A percentile compares a stretch with the other conserved stretches of the same genome.
These are phyloP conservation scores for human (Homo sapiens) DNA, from an alignment of 2,113 vertebrate genomes.

Conservation along the genomic window DNA sequence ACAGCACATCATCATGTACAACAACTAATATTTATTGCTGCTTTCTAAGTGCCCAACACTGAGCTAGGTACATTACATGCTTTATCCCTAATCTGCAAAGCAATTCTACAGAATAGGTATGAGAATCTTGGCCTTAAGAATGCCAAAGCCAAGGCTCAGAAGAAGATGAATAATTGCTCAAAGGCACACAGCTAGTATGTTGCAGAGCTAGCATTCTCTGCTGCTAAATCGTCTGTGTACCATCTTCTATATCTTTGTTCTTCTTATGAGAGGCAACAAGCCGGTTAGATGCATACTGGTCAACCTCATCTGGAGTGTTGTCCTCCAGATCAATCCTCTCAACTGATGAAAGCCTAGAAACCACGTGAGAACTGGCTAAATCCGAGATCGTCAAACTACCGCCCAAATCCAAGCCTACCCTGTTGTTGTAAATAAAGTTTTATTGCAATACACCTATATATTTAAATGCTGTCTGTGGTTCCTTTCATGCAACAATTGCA, in stretches of 20 bases:
- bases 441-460: not conserved
- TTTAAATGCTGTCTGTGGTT: not conserved
- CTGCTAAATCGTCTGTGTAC: too few relatives aligned
- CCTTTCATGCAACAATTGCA: not conserved
- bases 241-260: not conserved
- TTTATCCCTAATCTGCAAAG: not conserved
- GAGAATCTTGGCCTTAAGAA: not conserved
- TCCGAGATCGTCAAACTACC: not conserved
- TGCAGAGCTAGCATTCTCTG: not conserved
- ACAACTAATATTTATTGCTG: not conserved
- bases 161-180: not conserved
- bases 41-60: not conserved
- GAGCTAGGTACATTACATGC: not conserved
- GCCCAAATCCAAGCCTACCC: not conserved
- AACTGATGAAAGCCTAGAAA: not conserved
- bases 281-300: not conserved
- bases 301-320: not conserved
- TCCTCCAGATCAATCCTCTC: not conserved
- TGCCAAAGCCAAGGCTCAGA: not conserved
- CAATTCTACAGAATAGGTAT: not conserved
- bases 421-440: not conserved
- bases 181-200: not conserved
- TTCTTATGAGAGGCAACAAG: not conserved
- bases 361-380: not conserved
- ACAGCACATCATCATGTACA: not conserved